phyloP scores from a whole-genome alignment of 2,113 vertebrate species.

The Eurystomus gularis region DNA sequence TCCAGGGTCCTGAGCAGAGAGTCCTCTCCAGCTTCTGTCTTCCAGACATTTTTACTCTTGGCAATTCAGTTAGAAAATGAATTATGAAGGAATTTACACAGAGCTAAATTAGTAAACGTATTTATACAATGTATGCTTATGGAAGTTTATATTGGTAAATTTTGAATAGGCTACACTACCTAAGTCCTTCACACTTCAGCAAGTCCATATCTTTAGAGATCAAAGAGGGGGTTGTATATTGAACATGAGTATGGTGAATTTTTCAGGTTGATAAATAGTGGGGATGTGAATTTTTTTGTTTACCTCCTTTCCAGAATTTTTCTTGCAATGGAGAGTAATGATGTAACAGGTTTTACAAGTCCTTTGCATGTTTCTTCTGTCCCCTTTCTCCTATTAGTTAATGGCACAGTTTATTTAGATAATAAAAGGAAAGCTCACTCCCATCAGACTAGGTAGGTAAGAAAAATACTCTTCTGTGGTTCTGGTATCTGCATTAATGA shows the following conservation, averaged over 20 bases:
- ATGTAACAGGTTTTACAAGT: neutral
- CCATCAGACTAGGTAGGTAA: neutral
- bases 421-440: neutral
- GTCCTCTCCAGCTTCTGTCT: no score
- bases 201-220: neutral
- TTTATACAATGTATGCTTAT: neutral
- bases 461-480: neutral
- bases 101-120: neutral
- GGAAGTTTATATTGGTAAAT: neutral
- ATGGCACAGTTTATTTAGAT: accelerated
- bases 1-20: no score
- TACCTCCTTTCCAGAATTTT: neutral
- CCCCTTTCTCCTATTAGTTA: neutral
- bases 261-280: neutral
- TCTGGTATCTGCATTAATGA: neutral
- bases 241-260: neutral
- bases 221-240: neutral
- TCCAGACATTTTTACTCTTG: neutral
- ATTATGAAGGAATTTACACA: neutral
- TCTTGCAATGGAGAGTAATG: neutral
- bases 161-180: accelerated
- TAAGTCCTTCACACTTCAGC: accelerated
- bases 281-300: neutral
- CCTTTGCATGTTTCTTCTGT: neutral
- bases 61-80: neutral